These are phyloP conservation scores for Cheiracanthium punctorium DNA, from an alignment of 2,888 invertebrate species.

Conservation along the genomic window DNA sequence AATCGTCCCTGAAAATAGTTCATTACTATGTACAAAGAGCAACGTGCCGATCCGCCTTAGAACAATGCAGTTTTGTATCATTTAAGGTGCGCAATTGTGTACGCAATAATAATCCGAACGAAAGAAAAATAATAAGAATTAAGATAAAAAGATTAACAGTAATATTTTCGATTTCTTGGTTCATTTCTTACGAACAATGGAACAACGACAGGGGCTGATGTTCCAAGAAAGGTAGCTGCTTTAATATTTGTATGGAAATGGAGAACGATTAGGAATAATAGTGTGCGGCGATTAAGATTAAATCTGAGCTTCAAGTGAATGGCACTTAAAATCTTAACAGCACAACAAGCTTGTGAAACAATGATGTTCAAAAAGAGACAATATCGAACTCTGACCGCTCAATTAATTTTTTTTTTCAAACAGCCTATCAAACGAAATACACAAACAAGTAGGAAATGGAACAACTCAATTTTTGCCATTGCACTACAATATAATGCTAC, in stretches of 20 bases:
- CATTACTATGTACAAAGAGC: background rate
- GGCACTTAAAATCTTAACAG: constrained; percentile 46
- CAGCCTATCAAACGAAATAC: no score
- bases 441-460: no score
- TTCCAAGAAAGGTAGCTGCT: constrained; percentile 54
- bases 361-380: constrained; percentile 54
- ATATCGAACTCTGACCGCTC: constrained; percentile 41
- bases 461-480: no score
- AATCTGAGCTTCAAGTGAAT: constrained; percentile 40
- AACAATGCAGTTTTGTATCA: constrained; percentile 64
- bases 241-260: constrained; percentile 47
- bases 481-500: no score
- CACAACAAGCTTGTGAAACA: constrained; percentile 54
- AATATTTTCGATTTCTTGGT: constrained; percentile 54
- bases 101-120: constrained; percentile 39
- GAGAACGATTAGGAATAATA: constrained; percentile 54
- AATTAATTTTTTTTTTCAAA: constrained; percentile 50
- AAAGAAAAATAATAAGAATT: constrained; percentile 26
- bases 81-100: constrained; percentile 36
- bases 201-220: constrained; percentile 51
- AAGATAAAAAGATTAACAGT: constrained; percentile 28
- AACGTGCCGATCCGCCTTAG: background rate
- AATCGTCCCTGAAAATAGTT: background rate
- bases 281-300: constrained; percentile 43
- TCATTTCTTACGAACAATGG: constrained; percentile 55